A percentile compares a stretch with the other conserved stretches of the same genome.
Evolutionary conservation across 2,113 vertebrate species (phyloP).

Genomic region (Lampris incognitus): DNA sequence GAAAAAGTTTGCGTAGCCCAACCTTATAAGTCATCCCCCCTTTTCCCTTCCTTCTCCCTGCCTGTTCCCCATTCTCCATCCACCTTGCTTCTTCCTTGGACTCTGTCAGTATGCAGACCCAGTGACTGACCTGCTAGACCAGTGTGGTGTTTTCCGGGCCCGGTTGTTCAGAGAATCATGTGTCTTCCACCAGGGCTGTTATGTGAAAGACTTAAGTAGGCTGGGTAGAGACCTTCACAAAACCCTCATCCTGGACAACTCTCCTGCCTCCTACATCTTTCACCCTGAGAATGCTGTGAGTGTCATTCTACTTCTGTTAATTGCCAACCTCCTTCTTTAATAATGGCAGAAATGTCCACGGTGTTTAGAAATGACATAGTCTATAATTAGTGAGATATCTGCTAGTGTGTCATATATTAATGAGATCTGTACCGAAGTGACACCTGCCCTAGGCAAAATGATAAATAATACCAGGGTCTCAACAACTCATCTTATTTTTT

Average conservation of each 20-base stretch:
- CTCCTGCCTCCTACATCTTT: conserved; percentile 92
- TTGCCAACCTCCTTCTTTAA: not conserved
- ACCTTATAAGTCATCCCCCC: conserved; percentile 2
- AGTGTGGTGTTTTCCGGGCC: conserved; percentile 85
- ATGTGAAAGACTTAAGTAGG: conserved; percentile 91
- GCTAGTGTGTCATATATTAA: no score
- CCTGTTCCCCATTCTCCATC: not conserved
- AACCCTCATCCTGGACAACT: conserved; percentile 91
- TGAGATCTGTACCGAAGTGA: no score
- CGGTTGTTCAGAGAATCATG: conserved; percentile 91
- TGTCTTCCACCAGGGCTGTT: conserved; percentile 93
- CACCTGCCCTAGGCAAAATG: no score
- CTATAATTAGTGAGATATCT: no score
- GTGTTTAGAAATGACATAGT: no score
- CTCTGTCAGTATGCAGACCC: conserved; percentile 88
- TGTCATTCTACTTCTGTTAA: conserved; percentile 11
- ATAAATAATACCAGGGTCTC: no score
- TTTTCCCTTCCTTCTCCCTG: not conserved
- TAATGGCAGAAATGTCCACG: not conserved
- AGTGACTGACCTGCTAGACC: conserved; percentile 90
- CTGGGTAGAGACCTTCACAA: conserved; percentile 88
- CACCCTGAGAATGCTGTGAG: conserved; percentile 92
- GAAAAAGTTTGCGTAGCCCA: conserved; percentile 29
- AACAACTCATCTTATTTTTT: no score
- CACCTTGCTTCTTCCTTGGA: not conserved